phyloP scores from a whole-genome alignment of 2,113 vertebrate genomes.

The Monopterus albus region DNA sequence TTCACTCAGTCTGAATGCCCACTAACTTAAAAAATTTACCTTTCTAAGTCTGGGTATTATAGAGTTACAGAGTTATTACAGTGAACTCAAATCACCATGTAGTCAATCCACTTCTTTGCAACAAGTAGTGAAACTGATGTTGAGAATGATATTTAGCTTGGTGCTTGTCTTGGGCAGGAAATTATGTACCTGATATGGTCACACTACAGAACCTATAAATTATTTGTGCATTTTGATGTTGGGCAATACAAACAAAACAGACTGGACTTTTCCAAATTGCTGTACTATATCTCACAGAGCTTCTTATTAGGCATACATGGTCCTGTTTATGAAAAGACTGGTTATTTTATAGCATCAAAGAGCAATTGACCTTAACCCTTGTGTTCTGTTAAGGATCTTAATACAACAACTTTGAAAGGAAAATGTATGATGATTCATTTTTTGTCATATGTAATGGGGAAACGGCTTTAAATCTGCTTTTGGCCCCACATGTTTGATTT shows the following conservation, averaged over 20 bases:
- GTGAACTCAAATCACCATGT: constrained; percentile 46
- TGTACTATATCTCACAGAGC: background rate
- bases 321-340: background rate
- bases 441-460: too few relatives aligned
- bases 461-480: constrained; percentile 27
- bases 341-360: background rate
- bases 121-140: constrained; percentile 20
- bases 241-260: background rate
- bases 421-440: too few relatives aligned
- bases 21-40: too few relatives aligned
- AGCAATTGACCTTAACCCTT: too few relatives aligned
- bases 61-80: too few relatives aligned
- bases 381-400: too few relatives aligned
- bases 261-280: too few relatives aligned
- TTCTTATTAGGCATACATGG: background rate
- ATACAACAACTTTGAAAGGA: too few relatives aligned
- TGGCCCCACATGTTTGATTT: background rate
- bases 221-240: background rate
- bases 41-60: too few relatives aligned
- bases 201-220: too few relatives aligned
- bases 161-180: background rate
- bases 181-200: background rate
- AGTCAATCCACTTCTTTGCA: constrained; percentile 14
- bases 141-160: constrained; percentile 2
- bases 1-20: too few relatives aligned